Conservation (phyloP, 53 echinoderm and acorn worm species). For the Holothuria scabra region DNA sequence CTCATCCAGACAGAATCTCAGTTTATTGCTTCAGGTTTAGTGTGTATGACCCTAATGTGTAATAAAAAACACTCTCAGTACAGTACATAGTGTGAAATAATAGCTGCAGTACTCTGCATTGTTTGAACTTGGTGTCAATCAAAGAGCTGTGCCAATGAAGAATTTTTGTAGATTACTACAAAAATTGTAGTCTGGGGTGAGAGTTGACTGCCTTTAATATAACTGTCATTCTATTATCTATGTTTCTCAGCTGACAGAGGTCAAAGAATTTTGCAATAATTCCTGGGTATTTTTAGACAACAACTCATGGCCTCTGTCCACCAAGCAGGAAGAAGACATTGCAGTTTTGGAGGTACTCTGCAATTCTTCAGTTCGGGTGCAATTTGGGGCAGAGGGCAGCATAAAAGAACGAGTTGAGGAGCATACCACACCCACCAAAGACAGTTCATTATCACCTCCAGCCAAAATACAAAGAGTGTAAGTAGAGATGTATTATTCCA, state of each 20-base stretch:
- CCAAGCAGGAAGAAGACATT: conserved; percentile 82
- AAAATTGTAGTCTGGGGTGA: no score
- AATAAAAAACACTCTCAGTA: no score
- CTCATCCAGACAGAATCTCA: no score
- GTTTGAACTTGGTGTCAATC: no score
- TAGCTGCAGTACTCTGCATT: no score
- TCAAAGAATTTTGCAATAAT: conserved; percentile 51
- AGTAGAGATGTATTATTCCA: conserved; percentile 1
- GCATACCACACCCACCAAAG: neutral
- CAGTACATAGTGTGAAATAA: no score
- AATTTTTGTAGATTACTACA: no score
- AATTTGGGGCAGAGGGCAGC: conserved; percentile 29
- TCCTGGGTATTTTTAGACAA: conserved; percentile 90
- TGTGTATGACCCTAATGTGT: no score
- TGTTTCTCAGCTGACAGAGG: conserved; percentile 68
- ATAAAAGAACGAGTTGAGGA: neutral
- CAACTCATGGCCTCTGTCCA: conserved; percentile 90
- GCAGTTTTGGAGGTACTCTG: conserved; percentile 80
- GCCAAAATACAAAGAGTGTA: conserved; percentile 56
- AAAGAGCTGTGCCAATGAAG: no score
- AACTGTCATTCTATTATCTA: no score
- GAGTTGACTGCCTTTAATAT: no score
- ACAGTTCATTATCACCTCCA: conserved; percentile 43
- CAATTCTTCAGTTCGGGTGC: conserved; percentile 68
- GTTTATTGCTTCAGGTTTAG: no score